Evolutionary conservation across 2,797 vertebrate genomes (phyloP).

Genomic region (Amphiprion clarkii): DNA sequence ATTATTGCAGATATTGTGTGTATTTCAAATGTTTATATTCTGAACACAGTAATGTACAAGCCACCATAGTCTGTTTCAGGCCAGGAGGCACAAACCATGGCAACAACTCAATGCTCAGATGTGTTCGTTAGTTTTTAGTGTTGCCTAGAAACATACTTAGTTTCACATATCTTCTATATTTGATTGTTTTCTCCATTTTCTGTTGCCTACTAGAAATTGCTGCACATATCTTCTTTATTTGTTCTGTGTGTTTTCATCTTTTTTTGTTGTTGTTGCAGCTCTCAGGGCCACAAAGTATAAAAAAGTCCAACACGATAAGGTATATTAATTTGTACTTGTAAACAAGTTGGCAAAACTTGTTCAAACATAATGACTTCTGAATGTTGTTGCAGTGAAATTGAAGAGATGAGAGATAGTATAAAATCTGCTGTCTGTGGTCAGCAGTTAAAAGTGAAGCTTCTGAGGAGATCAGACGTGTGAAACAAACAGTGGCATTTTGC

Average conservation of each 20-base stretch:
- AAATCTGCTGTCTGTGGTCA: conserved; percentile 3
- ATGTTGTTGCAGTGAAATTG: neutral
- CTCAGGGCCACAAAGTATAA: neutral
- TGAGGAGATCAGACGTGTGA: conserved; percentile 4
- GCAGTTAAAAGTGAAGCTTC: neutral
- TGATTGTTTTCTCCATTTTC: neutral
- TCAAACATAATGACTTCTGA: conserved; percentile 1
- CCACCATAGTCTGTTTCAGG: neutral
- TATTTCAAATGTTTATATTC: neutral
- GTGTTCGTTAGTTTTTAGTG: conserved; percentile 5
- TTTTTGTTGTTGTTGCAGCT: neutral
- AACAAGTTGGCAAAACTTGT: conserved; percentile 1
- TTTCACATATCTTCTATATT: neutral
- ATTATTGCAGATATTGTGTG: neutral
- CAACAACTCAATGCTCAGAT: conserved; percentile 12
- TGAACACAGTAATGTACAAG: neutral
- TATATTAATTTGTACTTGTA: neutral
- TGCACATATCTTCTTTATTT: neutral
- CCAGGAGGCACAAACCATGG: conserved; percentile 5
- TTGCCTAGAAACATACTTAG: neutral
- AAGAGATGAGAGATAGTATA: neutral
- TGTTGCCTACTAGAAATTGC: neutral
- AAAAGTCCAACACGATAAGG: neutral
- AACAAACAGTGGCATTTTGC: conserved; percentile 28
- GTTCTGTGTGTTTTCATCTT: neutral